phyloP scores from a whole-genome alignment of 2,888 invertebrate species.

The Pollenia amentaria region DNA sequence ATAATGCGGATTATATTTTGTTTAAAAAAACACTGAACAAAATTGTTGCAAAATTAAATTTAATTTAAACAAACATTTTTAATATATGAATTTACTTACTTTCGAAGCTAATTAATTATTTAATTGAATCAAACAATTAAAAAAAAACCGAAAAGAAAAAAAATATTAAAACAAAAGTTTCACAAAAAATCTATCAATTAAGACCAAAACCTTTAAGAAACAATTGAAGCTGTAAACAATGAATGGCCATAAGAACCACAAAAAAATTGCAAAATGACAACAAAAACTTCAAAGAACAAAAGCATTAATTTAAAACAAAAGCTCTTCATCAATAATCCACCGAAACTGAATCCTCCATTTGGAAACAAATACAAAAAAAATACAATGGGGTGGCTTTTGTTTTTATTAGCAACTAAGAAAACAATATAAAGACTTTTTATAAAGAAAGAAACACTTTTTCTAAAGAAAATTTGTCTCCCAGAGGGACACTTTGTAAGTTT shows the following conservation, averaged over 20 bases:
- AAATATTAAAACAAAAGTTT: background rate
- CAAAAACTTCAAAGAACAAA: background rate
- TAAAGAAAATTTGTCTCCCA: background rate
- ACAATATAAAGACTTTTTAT: background rate
- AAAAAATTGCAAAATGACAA: slow-evolving; percentile 4
- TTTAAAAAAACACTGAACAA: too few relatives aligned
- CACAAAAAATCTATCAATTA: too few relatives aligned
- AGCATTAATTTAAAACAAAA: slow-evolving; percentile 36
- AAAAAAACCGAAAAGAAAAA: background rate
- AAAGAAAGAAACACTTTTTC: background rate
- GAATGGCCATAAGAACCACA: background rate
- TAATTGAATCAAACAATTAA: too few relatives aligned
- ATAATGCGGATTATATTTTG: too few relatives aligned
- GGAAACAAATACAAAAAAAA: background rate
- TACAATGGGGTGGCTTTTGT: background rate
- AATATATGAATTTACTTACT: background rate
- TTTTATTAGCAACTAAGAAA: background rate
- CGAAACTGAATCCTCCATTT: slow-evolving; percentile 47
- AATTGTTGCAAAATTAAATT: too few relatives aligned
- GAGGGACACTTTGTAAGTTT: background rate
- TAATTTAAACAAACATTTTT: too few relatives aligned
- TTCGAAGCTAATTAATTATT: background rate
- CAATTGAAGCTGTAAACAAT: background rate
- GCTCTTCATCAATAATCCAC: slow-evolving; percentile 23
- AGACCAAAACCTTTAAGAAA: too few relatives aligned